phyloP scores from a whole-genome alignment of 1,140 invertebrate genomes.

The Meloidogyne floridensis region DNA sequence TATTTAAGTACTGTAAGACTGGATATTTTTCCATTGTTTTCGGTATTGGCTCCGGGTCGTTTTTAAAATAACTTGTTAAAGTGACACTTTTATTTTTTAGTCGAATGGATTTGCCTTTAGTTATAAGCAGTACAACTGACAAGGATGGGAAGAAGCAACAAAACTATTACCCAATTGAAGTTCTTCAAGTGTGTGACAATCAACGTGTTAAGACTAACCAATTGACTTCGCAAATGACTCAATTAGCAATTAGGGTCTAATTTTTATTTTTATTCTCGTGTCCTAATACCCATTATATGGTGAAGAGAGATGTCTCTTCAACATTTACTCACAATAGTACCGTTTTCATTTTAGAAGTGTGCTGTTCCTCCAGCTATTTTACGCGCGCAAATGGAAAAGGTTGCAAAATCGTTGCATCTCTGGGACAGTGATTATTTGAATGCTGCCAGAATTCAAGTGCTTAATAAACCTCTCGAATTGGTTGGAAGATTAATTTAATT shows the following conservation, averaged over 20 bases:
- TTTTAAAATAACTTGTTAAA: background rate
- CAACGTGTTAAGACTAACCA: slow-evolving; percentile 26
- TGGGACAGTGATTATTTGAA: slow-evolving; percentile 26
- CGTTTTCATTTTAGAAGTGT: slow-evolving; percentile 15
- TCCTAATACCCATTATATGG: no score
- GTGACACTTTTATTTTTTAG: background rate
- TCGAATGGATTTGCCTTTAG: slow-evolving; percentile 20
- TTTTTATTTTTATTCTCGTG: background rate
- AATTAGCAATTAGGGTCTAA: slow-evolving; percentile 14
- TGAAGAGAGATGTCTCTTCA: no score
- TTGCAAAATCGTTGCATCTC: slow-evolving; percentile 15
- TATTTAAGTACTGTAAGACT: no score
- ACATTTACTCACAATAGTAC: background rate
- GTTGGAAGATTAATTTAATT: background rate
- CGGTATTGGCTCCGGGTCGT: no score
- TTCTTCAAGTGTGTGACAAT: slow-evolving; percentile 23
- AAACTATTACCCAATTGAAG: slow-evolving; percentile 28
- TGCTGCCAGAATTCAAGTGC: slow-evolving; percentile 1
- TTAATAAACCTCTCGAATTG: background rate
- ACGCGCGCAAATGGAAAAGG: slow-evolving; percentile 16
- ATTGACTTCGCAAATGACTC: slow-evolving; percentile 13
- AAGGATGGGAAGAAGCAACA: slow-evolving; percentile 14
- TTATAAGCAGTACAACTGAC: slow-evolving; percentile 6
- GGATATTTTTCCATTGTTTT: no score
- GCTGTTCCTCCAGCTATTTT: slow-evolving; percentile 22